These are phyloP conservation scores for Nymphicus hollandicus DNA, from an alignment of 2,113 vertebrate genomes.

Conservation along the genomic window DNA sequence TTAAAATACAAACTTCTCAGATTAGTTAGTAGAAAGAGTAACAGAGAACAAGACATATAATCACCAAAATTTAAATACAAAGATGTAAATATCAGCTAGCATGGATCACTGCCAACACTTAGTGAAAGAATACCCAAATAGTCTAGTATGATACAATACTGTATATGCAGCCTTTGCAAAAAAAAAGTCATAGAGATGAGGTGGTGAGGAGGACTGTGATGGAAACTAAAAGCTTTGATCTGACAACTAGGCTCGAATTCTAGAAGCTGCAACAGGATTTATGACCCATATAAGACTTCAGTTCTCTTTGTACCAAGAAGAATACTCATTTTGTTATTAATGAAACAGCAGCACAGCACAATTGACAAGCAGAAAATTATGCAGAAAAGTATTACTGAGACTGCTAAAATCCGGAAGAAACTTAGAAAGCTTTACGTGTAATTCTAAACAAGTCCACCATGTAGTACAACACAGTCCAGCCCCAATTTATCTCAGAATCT, in stretches of 20 bases:
- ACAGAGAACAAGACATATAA: neutral
- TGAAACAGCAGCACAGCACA: conserved; percentile 4
- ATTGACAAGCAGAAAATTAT: neutral
- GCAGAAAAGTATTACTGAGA: neutral
- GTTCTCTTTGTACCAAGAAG: neutral
- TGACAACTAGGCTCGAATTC: neutral
- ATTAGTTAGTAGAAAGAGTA: neutral
- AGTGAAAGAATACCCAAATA: neutral
- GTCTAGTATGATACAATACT: neutral
- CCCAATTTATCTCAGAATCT: neutral
- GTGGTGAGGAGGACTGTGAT: neutral
- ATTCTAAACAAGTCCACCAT: neutral
- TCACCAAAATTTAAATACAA: neutral
- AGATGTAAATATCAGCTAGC: neutral
- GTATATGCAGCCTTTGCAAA: neutral
- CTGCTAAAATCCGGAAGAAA: neutral
- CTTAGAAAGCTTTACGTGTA: neutral
- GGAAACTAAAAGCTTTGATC: conserved; percentile 17
- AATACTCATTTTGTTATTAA: neutral
- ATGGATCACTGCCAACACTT: neutral
- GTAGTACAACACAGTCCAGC: rapidly evolving
- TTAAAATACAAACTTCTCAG: neutral
- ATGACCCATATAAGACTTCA: conserved; percentile 10
- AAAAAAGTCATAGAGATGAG: neutral
- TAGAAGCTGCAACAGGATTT: conserved; percentile 12